Conservation (phyloP, 2,113 vertebrate species). For the Pelvicachromis taeniatus region DNA sequence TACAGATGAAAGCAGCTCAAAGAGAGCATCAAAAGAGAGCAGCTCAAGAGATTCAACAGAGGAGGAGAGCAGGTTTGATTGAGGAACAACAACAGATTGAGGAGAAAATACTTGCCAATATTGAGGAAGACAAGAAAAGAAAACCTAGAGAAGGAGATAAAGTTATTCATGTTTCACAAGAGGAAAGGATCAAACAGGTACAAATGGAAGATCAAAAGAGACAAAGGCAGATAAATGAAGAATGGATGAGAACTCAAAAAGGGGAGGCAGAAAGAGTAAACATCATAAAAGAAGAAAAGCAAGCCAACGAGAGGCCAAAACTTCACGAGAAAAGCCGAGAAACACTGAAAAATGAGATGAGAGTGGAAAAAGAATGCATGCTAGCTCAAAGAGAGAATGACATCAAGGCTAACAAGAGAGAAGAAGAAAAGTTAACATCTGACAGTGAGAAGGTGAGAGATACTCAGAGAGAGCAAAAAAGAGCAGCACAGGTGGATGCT, state of each 20-base stretch:
- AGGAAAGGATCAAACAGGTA: not conserved
- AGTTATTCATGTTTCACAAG: not conserved
- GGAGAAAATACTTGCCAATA: not conserved
- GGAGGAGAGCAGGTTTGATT: not conserved
- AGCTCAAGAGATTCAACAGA: not conserved
- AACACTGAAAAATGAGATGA: not conserved
- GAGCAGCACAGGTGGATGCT: conserved; percentile 34
- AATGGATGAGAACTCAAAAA: not conserved
- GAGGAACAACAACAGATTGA: conserved; percentile 23
- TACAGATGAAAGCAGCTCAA: not conserved
- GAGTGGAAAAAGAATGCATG: not conserved
- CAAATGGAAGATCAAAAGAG: not conserved
- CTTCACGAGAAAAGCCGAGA: not conserved
- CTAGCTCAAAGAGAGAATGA: not conserved
- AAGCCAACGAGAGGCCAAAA: not conserved
- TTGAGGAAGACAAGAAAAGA: not conserved
- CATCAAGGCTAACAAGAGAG: not conserved
- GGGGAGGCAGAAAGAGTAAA: not conserved
- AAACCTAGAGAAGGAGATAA: not conserved
- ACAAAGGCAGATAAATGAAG: not conserved
- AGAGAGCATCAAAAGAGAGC: too few species aligned
- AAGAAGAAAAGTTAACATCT: not conserved
- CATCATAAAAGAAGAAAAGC: not conserved
- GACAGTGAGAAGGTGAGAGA: conserved; percentile 8
- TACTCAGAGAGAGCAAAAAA: conserved; percentile 1